A percentile compares a stretch with the other conserved stretches of the same genome.
Evolutionary conservation across 2,888 invertebrate genomes (phyloP).

Genomic region (Caenorhabditis imperialis): DNA sequence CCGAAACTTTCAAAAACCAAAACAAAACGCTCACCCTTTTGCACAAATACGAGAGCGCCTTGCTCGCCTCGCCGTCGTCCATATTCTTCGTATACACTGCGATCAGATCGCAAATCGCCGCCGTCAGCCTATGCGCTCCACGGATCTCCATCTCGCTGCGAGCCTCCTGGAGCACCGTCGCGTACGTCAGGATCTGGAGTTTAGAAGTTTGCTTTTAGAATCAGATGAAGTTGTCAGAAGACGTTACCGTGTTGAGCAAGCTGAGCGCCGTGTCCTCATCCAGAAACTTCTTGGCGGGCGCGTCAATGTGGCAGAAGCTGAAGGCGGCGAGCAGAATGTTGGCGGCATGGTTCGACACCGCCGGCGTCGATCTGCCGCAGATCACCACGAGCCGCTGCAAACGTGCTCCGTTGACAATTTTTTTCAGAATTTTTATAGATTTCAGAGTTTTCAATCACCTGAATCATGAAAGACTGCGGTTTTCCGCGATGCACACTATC

Average conservation of each 20-base stretch:
- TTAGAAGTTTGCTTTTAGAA: background rate
- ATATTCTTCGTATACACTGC: slow-evolving; percentile 12
- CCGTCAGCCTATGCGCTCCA: slow-evolving; percentile 38
- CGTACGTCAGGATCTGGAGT: slow-evolving; percentile 33
- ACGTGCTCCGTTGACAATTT: background rate
- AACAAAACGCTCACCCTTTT: slow-evolving; percentile 20
- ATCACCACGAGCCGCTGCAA: slow-evolving; percentile 60
- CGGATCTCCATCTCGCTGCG: slow-evolving; percentile 33
- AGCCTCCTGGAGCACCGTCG: slow-evolving; percentile 18
- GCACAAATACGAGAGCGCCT: slow-evolving; percentile 19
- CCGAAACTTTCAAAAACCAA: background rate
- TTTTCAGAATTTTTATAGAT: background rate
- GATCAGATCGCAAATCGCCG: slow-evolving; percentile 34
- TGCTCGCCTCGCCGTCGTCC: slow-evolving; percentile 30
- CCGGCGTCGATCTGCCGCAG: slow-evolving; percentile 37
- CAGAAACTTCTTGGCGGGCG: slow-evolving; percentile 39
- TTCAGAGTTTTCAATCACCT: slow-evolving; percentile 23
- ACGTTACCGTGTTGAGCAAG: slow-evolving; percentile 28
- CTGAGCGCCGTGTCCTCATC: slow-evolving; percentile 36
- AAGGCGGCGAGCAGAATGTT: slow-evolving; percentile 44
- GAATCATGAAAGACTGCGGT: slow-evolving; percentile 51
- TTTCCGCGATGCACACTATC: slow-evolving; percentile 51
- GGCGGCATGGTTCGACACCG: slow-evolving; percentile 48
- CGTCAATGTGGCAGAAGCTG: slow-evolving; percentile 30
- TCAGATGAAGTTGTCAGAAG: background rate